These are phyloP conservation scores for Nothoprocta perdicaria DNA, from an alignment of 2,113 vertebrate species.

Conservation along the genomic window DNA sequence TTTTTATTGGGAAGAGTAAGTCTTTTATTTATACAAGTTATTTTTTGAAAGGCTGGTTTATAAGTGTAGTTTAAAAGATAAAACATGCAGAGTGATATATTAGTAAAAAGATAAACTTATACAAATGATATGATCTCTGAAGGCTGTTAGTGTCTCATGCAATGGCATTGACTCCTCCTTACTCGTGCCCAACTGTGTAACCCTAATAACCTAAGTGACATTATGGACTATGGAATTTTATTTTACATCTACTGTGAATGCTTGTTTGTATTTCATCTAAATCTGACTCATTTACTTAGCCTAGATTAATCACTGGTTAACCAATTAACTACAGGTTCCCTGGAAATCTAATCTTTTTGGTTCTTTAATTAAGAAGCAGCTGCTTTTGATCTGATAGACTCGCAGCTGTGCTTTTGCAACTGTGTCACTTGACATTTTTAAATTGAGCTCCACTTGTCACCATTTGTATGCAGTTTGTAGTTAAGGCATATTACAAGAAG, in stretches of 20 bases:
- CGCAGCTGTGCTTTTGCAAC: slow-evolving; percentile 71
- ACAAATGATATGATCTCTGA: neutral
- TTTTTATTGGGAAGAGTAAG: neutral
- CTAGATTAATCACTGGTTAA: slow-evolving; percentile 70
- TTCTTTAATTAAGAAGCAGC: slow-evolving; percentile 73
- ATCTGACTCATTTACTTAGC: slow-evolving; percentile 70
- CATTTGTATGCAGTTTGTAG: slow-evolving; percentile 49
- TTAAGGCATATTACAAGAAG: slow-evolving; percentile 40
- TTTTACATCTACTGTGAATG: slow-evolving; percentile 35
- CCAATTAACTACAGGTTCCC: slow-evolving; percentile 68
- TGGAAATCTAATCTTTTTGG: slow-evolving; percentile 67
- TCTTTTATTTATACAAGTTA: neutral
- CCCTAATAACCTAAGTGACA: slow-evolving; percentile 26
- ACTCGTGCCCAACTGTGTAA: neutral
- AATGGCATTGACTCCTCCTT: neutral
- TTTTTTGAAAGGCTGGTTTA: neutral
- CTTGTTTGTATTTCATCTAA: slow-evolving; percentile 57
- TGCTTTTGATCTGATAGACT: slow-evolving; percentile 72
- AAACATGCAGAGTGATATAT: neutral
- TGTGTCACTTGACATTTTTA: slow-evolving; percentile 68
- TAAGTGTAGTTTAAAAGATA: neutral
- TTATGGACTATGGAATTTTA: slow-evolving; percentile 1
- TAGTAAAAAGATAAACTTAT: neutral
- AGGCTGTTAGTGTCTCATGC: neutral
- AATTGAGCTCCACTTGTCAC: slow-evolving; percentile 61